Percentiles rank a stretch among this genome's conserved stretches.
These are phyloP conservation scores for Enteromius radiatus DNA, from an alignment of 2,797 vertebrate species.

Conservation along the genomic window DNA sequence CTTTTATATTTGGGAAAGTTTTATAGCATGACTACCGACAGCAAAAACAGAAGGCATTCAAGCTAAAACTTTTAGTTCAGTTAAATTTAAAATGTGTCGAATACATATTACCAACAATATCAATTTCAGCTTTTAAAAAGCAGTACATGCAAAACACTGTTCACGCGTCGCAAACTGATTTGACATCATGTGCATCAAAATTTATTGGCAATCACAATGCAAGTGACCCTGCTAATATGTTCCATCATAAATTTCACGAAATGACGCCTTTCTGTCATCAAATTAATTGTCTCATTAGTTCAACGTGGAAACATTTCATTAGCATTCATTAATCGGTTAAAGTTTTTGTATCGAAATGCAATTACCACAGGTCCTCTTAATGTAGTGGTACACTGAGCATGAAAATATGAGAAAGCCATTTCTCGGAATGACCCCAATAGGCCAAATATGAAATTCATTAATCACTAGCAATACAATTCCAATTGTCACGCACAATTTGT, in stretches of 20 bases:
- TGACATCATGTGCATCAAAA: conserved; percentile 33
- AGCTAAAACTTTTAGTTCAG: neutral
- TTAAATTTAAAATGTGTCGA: neutral
- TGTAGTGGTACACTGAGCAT: conserved; percentile 41
- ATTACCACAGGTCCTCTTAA: conserved; percentile 51
- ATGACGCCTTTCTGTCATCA: conserved; percentile 36
- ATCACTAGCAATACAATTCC: conserved; percentile 31
- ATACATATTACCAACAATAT: neutral
- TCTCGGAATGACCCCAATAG: conserved; percentile 41
- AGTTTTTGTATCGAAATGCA: conserved; percentile 52
- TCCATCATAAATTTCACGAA: conserved; percentile 43
- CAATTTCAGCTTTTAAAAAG: neutral
- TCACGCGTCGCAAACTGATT: neutral
- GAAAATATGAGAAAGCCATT: conserved; percentile 36
- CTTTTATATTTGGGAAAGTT: neutral
- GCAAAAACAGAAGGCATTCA: neutral
- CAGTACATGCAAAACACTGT: neutral
- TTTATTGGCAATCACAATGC: conserved; percentile 12
- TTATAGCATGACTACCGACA: neutral
- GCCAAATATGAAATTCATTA: conserved; percentile 44
- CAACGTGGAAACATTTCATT: conserved; percentile 48
- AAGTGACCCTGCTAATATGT: conserved; percentile 49
- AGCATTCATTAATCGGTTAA: conserved; percentile 51
- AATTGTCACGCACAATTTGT: conserved; percentile 27
- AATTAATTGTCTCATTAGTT: conserved; percentile 55